phyloP scores from a whole-genome alignment of 2,888 invertebrate species.

The Aphodius sticticus region DNA sequence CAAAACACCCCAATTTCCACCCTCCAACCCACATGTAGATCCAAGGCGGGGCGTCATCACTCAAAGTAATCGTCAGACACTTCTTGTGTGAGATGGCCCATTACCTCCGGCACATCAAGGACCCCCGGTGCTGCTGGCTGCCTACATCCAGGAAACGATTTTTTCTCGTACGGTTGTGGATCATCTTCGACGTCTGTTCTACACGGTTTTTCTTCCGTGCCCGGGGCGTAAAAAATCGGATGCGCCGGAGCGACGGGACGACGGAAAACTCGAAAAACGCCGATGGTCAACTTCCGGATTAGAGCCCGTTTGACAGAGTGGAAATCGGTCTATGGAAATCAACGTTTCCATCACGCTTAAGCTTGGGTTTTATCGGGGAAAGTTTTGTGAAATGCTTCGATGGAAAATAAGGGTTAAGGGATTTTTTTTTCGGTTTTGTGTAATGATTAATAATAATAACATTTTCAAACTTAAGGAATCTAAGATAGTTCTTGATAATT shows the following conservation, averaged over 20 bases:
- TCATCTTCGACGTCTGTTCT: not conserved
- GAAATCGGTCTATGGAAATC: conserved; percentile 4
- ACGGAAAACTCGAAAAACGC: not conserved
- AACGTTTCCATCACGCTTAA: not conserved
- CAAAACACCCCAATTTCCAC: not conserved
- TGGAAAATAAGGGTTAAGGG: not conserved
- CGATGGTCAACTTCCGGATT: not conserved
- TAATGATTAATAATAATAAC: too few relatives aligned
- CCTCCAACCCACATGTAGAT: not conserved
- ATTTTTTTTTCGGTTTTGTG: too few relatives aligned
- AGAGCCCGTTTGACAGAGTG: not conserved
- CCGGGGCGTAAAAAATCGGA: conserved; percentile 4
- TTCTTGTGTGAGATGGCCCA: conserved; percentile 4
- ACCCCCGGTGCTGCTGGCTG: not conserved
- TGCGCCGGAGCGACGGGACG: not conserved
- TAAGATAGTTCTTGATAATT: too few relatives aligned
- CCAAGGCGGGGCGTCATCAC: not conserved
- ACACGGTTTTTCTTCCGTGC: not conserved
- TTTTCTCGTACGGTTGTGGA: not conserved
- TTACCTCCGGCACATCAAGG: conserved; percentile 4
- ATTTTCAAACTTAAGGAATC: too few relatives aligned
- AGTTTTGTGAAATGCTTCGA: not conserved
- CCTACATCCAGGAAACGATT: not conserved
- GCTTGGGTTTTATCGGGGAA: not conserved
- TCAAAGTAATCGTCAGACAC: conserved; percentile 4